A percentile compares a stretch with the other conserved stretches of the same genome.
Conservation (phyloP, 1,140 invertebrate species). For the Hyposmocoma kahamanoa region DNA sequence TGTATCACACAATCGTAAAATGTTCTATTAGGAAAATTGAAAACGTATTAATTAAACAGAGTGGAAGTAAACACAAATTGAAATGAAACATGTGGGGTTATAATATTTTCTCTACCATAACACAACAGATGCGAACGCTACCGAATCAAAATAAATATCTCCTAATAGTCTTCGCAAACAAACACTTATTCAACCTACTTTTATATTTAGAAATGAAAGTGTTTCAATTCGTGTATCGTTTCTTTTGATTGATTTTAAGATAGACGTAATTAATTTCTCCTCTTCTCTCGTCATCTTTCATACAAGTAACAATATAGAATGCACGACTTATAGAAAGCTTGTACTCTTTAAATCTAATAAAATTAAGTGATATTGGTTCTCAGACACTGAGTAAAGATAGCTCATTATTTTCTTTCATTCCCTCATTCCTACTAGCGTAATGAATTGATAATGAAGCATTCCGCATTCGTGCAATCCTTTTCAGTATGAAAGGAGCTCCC, state of each 20-base stretch:
- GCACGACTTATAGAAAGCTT: too few relatives aligned
- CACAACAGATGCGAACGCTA: slow-evolving; percentile 35
- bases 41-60: too few relatives aligned
- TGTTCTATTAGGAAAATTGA: too few relatives aligned
- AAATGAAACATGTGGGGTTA: slow-evolving; percentile 20
- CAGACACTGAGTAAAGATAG: too few relatives aligned
- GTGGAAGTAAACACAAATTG: slow-evolving; percentile 15
- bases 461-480: slow-evolving; percentile 35
- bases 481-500: slow-evolving; percentile 23
- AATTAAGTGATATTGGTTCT: too few relatives aligned
- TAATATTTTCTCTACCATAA: slow-evolving; percentile 26
- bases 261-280: background rate
- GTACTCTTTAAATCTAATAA: too few relatives aligned
- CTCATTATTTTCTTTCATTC: slow-evolving; percentile 6
- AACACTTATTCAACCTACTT: slow-evolving; percentile 39
- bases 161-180: slow-evolving; percentile 42
- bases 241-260: background rate
- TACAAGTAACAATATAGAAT: background rate
- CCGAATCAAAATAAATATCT: slow-evolving; percentile 55
- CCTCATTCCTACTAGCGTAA: slow-evolving; percentile 23
- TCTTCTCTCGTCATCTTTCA: background rate
- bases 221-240: slow-evolving; percentile 8
- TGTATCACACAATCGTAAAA: too few relatives aligned
- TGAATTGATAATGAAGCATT: slow-evolving; percentile 33
- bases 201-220: slow-evolving; percentile 34